phyloP scores from a whole-genome alignment of 2,888 invertebrate species.

The Orthosia gracilis region DNA sequence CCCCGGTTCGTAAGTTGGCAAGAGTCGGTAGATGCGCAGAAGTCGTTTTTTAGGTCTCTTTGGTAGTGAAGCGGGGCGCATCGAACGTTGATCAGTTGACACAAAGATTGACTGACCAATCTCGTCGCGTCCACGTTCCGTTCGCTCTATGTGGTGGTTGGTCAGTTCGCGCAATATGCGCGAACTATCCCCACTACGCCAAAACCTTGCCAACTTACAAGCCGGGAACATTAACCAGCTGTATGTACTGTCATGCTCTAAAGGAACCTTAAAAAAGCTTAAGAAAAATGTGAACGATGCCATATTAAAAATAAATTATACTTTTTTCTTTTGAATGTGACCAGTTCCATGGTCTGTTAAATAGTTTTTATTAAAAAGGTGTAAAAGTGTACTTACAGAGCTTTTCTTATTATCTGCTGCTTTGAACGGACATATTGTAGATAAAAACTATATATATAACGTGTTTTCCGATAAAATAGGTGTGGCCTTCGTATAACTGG shows the following conservation, averaged over 20 bases:
- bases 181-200: too few relatives aligned
- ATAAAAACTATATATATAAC: background rate
- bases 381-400: background rate
- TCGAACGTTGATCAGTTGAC: too few relatives aligned
- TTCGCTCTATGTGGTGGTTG: too few relatives aligned
- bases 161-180: too few relatives aligned
- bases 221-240: background rate
- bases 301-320: background rate
- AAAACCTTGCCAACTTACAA: too few relatives aligned
- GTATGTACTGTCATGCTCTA: background rate
- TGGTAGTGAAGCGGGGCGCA: too few relatives aligned
- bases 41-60: too few relatives aligned
- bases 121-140: too few relatives aligned
- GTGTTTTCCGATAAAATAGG: background rate
- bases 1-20: too few relatives aligned
- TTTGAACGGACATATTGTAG: background rate
- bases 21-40: too few relatives aligned
- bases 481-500: slow-evolving; percentile 5
- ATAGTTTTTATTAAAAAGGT: background rate
- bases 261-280: background rate
- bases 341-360: background rate
- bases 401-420: background rate
- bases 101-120: too few relatives aligned
- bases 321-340: background rate
- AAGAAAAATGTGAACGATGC: background rate